Conservation (phyloP, 2,113 vertebrate species). For the Tympanuchus pallidicinctus region DNA sequence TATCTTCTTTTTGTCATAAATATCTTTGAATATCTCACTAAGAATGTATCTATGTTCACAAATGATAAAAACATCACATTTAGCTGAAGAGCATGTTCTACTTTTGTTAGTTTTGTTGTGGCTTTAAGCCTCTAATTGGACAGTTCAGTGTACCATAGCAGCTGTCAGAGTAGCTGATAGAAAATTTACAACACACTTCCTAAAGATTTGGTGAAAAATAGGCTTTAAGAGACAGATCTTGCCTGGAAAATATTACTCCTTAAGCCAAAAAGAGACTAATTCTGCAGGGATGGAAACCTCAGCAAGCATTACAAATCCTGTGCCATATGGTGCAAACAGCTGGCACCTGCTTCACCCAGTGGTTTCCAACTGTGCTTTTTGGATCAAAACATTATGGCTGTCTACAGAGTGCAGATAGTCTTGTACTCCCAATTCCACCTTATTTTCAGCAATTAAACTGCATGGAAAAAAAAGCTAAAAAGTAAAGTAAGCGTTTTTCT, state of each 20-base stretch:
- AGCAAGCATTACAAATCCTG: background rate
- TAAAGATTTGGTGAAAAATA: background rate
- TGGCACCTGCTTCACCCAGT: background rate
- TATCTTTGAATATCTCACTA: background rate
- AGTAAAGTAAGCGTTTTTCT: background rate
- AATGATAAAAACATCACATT: background rate
- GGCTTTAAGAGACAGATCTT: background rate
- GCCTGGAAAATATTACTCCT: background rate
- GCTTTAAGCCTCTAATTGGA: background rate
- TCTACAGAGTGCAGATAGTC: background rate
- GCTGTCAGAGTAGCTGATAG: background rate
- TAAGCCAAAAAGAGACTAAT: background rate
- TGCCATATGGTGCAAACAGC: background rate
- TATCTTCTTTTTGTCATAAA: background rate
- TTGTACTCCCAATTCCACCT: background rate
- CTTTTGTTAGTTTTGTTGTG: background rate
- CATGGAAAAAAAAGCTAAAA: background rate
- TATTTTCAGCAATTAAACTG: background rate
- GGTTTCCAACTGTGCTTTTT: background rate
- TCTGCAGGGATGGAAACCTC: background rate
- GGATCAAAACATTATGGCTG: background rate
- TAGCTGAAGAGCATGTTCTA: background rate
- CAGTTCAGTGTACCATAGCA: rapidly evolving
- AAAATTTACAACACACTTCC: background rate
- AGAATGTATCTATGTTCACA: background rate